phyloP scores from a whole-genome alignment of 2,797 vertebrate species.

The Parambassis ranga region DNA sequence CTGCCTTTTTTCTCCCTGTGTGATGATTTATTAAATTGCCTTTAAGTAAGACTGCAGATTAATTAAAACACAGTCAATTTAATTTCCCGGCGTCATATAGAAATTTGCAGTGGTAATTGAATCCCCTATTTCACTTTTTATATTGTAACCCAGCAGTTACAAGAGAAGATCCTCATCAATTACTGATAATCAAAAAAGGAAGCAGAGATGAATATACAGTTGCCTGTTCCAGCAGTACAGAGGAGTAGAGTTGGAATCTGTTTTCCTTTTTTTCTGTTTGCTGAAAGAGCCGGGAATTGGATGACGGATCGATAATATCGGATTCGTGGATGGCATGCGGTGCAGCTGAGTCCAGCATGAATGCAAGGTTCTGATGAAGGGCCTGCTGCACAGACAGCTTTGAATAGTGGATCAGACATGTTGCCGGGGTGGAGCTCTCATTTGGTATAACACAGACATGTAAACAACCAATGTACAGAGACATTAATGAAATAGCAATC shows the following conservation, averaged over 20 bases:
- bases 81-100: slow-evolving; percentile 76
- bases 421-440: slow-evolving; percentile 54
- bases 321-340: slow-evolving; percentile 74
- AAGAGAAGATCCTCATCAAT: slow-evolving; percentile 64
- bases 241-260: slow-evolving; percentile 51
- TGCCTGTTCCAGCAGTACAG: slow-evolving; percentile 44
- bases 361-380: slow-evolving; percentile 70
- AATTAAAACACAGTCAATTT: slow-evolving; percentile 83
- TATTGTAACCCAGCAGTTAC: slow-evolving; percentile 58
- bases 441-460: slow-evolving; percentile 37
- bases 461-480: slow-evolving; percentile 34
- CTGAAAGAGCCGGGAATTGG: slow-evolving; percentile 77
- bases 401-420: slow-evolving; percentile 61
- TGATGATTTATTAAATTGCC: slow-evolving; percentile 82
- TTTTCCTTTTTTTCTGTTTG: slow-evolving; percentile 60
- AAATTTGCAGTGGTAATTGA: slow-evolving; percentile 78
- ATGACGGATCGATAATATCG: slow-evolving; percentile 77
- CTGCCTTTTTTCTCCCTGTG: slow-evolving; percentile 29
- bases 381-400: slow-evolving; percentile 51
- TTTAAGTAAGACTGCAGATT: slow-evolving; percentile 83
- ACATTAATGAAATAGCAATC: slow-evolving; percentile 54
- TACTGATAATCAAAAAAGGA: slow-evolving; percentile 42
- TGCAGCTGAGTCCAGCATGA: slow-evolving; percentile 74
- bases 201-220: slow-evolving; percentile 48
- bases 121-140: slow-evolving; percentile 65